Conservation (phyloP, 2,797 vertebrate genomes). For the Carcharodon carcharias region DNA sequence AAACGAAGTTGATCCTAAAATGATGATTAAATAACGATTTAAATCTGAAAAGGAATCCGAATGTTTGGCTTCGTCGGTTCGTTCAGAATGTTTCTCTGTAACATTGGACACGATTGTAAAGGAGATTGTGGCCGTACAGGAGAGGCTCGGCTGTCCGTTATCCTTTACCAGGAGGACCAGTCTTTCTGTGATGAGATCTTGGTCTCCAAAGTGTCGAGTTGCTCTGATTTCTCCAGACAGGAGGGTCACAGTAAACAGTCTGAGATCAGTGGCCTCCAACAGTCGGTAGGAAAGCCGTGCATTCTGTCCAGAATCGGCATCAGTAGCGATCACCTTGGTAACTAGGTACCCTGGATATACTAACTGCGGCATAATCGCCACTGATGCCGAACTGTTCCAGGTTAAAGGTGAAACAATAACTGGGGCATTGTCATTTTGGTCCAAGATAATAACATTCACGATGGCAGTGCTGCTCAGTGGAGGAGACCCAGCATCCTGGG, state of each 20-base stretch:
- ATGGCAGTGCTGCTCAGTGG: background rate
- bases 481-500: background rate
- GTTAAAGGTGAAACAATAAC: background rate
- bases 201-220: background rate
- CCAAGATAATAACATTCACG: background rate
- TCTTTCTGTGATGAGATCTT: background rate
- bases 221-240: background rate
- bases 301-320: conserved; percentile 24
- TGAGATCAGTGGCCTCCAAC: background rate
- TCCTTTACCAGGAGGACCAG: background rate
- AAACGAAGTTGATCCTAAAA: background rate
- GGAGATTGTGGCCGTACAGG: background rate
- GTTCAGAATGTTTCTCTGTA: no score
- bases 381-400: background rate
- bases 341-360: background rate
- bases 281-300: background rate
- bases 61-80: background rate
- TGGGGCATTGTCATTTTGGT: background rate
- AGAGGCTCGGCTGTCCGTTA: background rate
- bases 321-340: background rate
- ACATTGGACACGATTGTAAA: background rate
- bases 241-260: background rate
- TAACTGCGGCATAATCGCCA: background rate
- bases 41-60: background rate
- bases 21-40: background rate